These are phyloP conservation scores for Lasioglossum albipes DNA, from an alignment of 1,140 invertebrate genomes.

Conservation along the genomic window DNA sequence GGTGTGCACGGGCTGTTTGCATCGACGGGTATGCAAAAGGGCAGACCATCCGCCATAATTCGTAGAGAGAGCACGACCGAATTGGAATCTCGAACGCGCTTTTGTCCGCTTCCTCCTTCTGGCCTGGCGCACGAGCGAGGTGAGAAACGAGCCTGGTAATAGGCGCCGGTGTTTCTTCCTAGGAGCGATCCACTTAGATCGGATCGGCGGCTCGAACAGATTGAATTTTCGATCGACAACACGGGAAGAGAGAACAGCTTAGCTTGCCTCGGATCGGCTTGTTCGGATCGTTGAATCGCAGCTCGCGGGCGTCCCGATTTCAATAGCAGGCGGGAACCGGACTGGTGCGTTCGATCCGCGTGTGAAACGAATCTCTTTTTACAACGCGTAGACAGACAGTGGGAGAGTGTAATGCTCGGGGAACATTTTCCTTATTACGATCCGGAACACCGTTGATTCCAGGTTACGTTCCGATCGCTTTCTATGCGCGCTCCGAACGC, in stretches of 20 bases:
- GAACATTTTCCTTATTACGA: conserved; percentile 11
- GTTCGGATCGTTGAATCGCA: conserved; percentile 13
- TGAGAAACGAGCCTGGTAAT: conserved; percentile 60
- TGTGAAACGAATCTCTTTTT: conserved; percentile 25
- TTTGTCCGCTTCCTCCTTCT: conserved; percentile 55
- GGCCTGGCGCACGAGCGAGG: conserved; percentile 45
- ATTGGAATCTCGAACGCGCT: conserved; percentile 64
- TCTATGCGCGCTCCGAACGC: not conserved
- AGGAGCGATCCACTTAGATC: conserved; percentile 46
- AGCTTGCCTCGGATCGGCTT: too few relatives aligned
- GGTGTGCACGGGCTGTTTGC: conserved; percentile 1
- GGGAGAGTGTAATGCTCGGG: not conserved
- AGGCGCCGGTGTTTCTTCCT: conserved; percentile 24
- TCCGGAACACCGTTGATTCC: not conserved
- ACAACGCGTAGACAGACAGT: too few relatives aligned
- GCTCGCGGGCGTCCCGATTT: conserved; percentile 20
- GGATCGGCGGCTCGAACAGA: conserved; percentile 32
- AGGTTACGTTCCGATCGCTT: not conserved
- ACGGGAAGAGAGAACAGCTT: conserved; percentile 2
- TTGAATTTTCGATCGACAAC: conserved; percentile 59
- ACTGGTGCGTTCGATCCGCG: conserved; percentile 20
- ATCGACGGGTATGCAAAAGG: conserved; percentile 55
- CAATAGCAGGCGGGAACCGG: conserved; percentile 31
- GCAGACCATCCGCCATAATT: conserved; percentile 61
- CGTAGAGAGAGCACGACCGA: conserved; percentile 54